Percentiles rank a stretch among this genome's conserved stretches.
These are phyloP conservation scores for Sminthurides bifidus DNA, from an alignment of 1,140 invertebrate species.

Conservation along the genomic window DNA sequence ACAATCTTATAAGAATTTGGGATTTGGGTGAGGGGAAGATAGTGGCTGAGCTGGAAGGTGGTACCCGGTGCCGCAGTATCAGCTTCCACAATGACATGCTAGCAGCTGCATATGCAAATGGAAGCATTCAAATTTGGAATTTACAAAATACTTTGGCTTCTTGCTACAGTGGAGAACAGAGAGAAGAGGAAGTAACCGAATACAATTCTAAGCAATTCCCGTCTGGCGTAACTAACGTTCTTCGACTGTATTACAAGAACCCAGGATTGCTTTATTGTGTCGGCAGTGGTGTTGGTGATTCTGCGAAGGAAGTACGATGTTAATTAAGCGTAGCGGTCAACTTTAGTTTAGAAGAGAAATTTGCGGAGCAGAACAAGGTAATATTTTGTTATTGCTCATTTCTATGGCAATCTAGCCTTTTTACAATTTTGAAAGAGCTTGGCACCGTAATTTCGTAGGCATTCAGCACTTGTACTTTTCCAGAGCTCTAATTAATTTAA, in stretches of 20 bases:
- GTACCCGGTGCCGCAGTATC: constrained; percentile 47
- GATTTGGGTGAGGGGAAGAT: constrained; percentile 50
- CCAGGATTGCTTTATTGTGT: not conserved
- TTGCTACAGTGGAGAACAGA: not conserved
- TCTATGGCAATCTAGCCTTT: no score
- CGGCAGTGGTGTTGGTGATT: no score
- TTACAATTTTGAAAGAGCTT: no score
- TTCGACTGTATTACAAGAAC: not conserved
- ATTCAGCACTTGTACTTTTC: no score
- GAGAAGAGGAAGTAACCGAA: not conserved
- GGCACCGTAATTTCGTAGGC: no score
- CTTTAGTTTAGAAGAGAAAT: no score
- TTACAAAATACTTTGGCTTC: constrained; percentile 29
- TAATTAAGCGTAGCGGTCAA: no score
- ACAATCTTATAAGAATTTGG: constrained; percentile 53
- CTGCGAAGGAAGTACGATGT: no score
- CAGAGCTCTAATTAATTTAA: no score
- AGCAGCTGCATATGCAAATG: constrained; percentile 49
- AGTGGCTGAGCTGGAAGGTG: constrained; percentile 49
- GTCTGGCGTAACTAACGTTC: not conserved
- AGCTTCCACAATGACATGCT: constrained; percentile 49
- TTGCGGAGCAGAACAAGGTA: no score
- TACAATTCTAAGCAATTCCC: not conserved
- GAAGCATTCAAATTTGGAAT: constrained; percentile 49
- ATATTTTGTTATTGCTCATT: no score